Evolutionary conservation across 2,113 vertebrate genomes (phyloP), one percentile per base, ranked within the genome.

Genomic region (Oreochromis tanganicae): DNA sequence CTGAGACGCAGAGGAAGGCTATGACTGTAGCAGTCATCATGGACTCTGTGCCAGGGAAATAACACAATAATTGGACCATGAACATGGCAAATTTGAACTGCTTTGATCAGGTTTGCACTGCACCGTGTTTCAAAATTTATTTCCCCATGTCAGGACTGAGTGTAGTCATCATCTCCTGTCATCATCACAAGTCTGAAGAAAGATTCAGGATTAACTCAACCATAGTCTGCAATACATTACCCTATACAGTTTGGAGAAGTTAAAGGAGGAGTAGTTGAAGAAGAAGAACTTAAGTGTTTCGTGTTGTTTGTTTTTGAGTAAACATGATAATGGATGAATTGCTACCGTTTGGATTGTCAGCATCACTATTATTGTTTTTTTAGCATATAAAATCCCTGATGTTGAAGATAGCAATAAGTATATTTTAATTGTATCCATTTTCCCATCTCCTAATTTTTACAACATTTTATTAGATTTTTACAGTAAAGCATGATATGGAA

Each of bases 1-100:
- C 85, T 81, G 34, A 34, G 36, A 83, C 54, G 19, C n/a, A 85
- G 3, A 85, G 81, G 81, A 90, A 86, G 87, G 91, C 9, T 38
- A 12, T 83, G 12, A 19, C 24, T 84, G 32, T 3, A 19, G 54
- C 80, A 8, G 2, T 32, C 9, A 7, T 12, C 4, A 17, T 38
- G 79, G 13, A 17, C 38, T 36, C 0, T 5, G 8, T n/a, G 21
- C 54, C 29, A 66, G 38, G 43, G 46, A 85, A 81, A 83, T 48
- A 87, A 85, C 83, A 21, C 81, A 80, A 29, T 14, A 63, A 88
- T 81, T 89, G 92, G 80, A 55, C 84, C 16, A 71, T 29, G 24
- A 59, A 4, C 48, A 43, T 68, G 63, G 80, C 54, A 61, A 19
- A n/a, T 59, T 90, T 46, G 19, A 54, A 32, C 29, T 57, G 63